A percentile compares a stretch with the other conserved stretches of the same genome.
Conservation (phyloP, 2,797 vertebrate species). For the Erethizon dorsatum region DNA sequence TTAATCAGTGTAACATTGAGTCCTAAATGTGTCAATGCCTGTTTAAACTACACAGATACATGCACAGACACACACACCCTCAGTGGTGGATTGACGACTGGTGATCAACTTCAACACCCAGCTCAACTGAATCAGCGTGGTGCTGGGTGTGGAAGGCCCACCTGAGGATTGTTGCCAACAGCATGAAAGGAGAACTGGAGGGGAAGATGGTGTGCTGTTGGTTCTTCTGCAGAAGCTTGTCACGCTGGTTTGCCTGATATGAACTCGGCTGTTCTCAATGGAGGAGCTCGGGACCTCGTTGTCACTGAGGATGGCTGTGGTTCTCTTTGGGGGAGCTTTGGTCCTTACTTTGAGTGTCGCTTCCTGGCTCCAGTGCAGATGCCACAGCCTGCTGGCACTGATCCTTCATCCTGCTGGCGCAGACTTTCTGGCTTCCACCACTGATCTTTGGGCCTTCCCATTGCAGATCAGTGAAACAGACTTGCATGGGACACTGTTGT, state of each 20-base stretch:
- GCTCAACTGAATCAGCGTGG: neutral
- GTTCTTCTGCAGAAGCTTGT: neutral
- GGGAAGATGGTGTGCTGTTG: neutral
- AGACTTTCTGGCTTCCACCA: neutral
- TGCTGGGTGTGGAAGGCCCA: too few species aligned
- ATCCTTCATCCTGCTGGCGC: too few species aligned
- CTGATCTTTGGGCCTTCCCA: neutral
- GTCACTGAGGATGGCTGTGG: neutral
- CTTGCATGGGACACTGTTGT: neutral
- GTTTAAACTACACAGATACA: neutral
- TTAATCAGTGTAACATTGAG: constrained; percentile 2
- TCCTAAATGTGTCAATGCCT: neutral
- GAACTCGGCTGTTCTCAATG: neutral
- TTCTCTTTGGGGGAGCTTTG: neutral
- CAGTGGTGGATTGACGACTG: neutral
- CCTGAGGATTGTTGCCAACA: neutral
- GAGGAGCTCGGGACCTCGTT: neutral
- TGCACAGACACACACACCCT: neutral
- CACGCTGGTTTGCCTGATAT: neutral
- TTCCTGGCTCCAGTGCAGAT: neutral
- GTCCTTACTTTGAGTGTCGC: neutral
- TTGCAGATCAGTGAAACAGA: neutral
- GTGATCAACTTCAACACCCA: neutral
- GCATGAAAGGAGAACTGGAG: neutral
- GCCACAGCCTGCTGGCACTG: neutral